Evolutionary conservation across 2,113 vertebrate genomes (phyloP), one percentile per base, ranked within the genome.

Genomic region (Butorides virescens): DNA sequence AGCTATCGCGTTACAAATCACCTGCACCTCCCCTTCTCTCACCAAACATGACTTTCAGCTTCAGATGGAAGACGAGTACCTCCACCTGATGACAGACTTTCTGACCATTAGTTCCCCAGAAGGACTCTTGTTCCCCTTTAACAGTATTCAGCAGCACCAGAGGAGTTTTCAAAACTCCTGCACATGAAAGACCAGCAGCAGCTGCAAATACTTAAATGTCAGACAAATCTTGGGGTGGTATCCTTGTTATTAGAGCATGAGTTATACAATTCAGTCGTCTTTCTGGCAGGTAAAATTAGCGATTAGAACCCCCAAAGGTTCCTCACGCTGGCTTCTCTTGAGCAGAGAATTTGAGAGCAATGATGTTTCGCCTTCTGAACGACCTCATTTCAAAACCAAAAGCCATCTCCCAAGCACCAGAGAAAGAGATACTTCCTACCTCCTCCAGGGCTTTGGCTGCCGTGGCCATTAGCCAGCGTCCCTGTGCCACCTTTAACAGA

Each of bases 371-470:
- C 62, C 29, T 95, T 67, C 89, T n/a, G 30, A 93, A 79, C 7
- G 0, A n/a, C n/a, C 39, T 76, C 11, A 52, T 73, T 87, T 87
- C 80, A 83, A 65, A 75, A 79, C 61, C 36, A 86, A 83, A 85
- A 80, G 39, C 73, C 53, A 87, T 14, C 32, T 86, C 44, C 76
- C 62, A 52, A 81, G 52, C 73, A 93, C 16, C 52, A 75, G 73
- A 76, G 76, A 88, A 83, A 68, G 42, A 88, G 52, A 77, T 4
- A 50, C 49, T 50, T 83, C 98, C 98, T 78, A 99, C 99, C 99
- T 99, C 99, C 8, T 98, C 98, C 14, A 93, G 97, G 95, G 97
- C 97, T 72, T 96, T 97, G 84, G 98, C 98, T 11, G 99, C 98
- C 80, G 98, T 93, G 13, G 99, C 99, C 86, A 99, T 97, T 44